Conservation (phyloP, 2,888 invertebrate genomes). For the Latrodectus elegans region DNA sequence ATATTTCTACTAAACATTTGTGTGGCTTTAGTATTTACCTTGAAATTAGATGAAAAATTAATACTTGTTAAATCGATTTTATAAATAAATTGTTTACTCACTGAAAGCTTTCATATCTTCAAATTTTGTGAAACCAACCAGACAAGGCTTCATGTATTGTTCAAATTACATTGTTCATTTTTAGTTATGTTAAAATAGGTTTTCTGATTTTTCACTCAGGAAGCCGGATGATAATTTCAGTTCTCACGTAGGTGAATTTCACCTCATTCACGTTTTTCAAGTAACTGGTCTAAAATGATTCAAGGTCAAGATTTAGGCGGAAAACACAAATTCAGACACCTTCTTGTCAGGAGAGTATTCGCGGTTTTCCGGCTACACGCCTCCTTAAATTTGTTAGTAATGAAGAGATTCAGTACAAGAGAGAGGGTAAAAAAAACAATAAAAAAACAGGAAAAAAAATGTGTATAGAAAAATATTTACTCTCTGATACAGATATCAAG, state of each 20-base stretch:
- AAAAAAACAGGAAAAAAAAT: too few relatives aligned
- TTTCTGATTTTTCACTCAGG: conserved; percentile 20
- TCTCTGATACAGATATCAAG: neutral
- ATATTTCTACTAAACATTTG: too few relatives aligned
- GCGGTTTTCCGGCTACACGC: neutral
- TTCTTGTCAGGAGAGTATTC: neutral
- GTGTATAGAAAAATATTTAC: neutral
- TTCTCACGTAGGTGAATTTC: conserved; percentile 6
- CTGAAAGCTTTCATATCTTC: too few relatives aligned
- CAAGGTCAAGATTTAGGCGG: conserved; percentile 16
- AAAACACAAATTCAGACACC: conserved; percentile 1
- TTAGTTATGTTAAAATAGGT: neutral
- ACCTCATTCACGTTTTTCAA: conserved; percentile 9
- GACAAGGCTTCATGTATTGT: too few relatives aligned
- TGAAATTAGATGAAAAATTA: too few relatives aligned
- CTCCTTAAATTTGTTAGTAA: neutral
- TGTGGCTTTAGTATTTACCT: too few relatives aligned
- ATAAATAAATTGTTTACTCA: too few relatives aligned
- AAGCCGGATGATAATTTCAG: too few relatives aligned
- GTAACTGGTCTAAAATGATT: conserved; percentile 5
- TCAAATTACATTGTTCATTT: too few relatives aligned
- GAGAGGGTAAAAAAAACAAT: too few relatives aligned
- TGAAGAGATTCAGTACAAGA: neutral
- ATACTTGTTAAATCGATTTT: too few relatives aligned
- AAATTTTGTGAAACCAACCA: too few relatives aligned